Base-by-base conservation (phyloP, 2,113 vertebrate species). In the Platanista minor region DNA sequence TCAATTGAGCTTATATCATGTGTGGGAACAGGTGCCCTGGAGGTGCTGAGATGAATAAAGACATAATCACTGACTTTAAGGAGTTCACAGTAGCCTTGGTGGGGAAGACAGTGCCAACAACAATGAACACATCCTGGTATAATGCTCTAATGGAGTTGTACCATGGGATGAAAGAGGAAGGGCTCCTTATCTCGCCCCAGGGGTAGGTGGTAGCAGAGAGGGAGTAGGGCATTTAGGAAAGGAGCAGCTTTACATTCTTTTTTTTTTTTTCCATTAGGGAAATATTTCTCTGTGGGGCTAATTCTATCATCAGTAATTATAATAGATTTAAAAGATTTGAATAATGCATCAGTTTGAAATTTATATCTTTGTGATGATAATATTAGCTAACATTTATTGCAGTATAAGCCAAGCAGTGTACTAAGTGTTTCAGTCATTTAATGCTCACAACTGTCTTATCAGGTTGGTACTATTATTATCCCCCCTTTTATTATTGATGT, bases 331-430 rank as follows among this genome's bases (percentile, higher is more conserved):
- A 85, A 87, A 90, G 83, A 52, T 52, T 67, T 87, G 75, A 75
- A 33, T 91, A 94, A 81, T 57, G 29, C 80, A 43, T 74, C 25
- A 43, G 27, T 87, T 95, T 96, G 71, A 89, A 94, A n/a, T 95
- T 59, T 95, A 10, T 69, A n/a, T 92, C 52, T 94, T 92, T 91
- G 41, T 92, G 74, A 54, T 64, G 69, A 36, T 59, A 20, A 36
- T 59, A 71, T 74, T 90, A 81, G 62, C 75, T 80, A 49, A 92
- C 36, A 52, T 52, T 80, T 74, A 86, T 25, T 81, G 67, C 91
- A 78, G 4, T 92, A 11, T 71, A 88, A 86, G 49, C 41, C 54
- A 85, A 66, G 46, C 36, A 31, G n/a, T 54, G 31, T 83, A 77
- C 36, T 62, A 27, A 57, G n/a, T 62, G 46, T 67, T 94, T 93